phyloP scores from a whole-genome alignment of 2,113 vertebrate genomes.

The Rhynchopsitta pachyrhyncha region DNA sequence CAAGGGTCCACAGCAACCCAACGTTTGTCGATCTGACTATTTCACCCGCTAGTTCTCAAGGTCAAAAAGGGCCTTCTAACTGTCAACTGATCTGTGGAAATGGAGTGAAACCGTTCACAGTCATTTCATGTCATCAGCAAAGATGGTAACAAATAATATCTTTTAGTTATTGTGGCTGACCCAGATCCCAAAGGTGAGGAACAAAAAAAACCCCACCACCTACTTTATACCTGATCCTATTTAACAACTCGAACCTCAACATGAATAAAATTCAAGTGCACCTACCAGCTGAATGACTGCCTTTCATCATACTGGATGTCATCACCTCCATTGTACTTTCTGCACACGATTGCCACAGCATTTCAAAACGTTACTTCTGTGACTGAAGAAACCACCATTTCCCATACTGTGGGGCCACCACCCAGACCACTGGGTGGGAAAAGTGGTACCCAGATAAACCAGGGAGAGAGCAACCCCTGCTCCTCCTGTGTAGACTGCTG shows the following conservation, averaged over 20 bases:
- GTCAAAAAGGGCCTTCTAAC: background rate
- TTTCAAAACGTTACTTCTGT: background rate
- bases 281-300: background rate
- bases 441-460: background rate
- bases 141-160: background rate
- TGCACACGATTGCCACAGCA: rapidly evolving
- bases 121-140: background rate
- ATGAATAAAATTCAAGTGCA: rapidly evolving
- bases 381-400: background rate
- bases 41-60: background rate
- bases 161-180: background rate
- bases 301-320: background rate
- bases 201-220: background rate
- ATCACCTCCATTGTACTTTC: background rate
- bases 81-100: background rate
- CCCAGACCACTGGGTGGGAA: background rate
- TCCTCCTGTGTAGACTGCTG: background rate
- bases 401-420: rapidly evolving
- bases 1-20: background rate
- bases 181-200: background rate
- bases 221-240: background rate
- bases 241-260: background rate
- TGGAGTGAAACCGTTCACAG: background rate
- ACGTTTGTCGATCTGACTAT: background rate
- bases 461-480: background rate